A percentile compares a stretch with the other conserved stretches of the same genome.
phyloP scores from a whole-genome alignment of 1,140 invertebrate species.

The Tetranychus urticae region DNA sequence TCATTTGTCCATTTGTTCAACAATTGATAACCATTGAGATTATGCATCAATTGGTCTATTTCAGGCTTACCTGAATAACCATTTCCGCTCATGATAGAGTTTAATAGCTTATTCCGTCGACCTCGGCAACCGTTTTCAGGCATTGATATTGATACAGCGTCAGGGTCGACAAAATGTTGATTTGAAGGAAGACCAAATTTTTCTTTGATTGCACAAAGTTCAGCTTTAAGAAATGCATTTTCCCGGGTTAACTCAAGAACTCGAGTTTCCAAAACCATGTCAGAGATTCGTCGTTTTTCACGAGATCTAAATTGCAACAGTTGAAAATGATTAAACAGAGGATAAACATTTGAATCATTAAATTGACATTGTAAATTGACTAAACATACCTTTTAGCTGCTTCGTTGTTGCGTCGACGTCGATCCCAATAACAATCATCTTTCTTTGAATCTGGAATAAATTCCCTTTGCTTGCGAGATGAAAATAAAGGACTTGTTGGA shows the following conservation, averaged over 20 bases:
- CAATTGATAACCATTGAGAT: background rate
- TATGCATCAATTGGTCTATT: background rate
- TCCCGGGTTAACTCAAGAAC: slow-evolving; percentile 83
- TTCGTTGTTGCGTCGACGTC: slow-evolving; percentile 79
- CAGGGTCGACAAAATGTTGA: slow-evolving; percentile 6
- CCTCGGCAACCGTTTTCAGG: slow-evolving; percentile 6
- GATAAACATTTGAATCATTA: background rate
- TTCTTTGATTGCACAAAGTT: slow-evolving; percentile 71
- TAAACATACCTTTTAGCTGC: slow-evolving; percentile 45
- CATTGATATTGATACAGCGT: slow-evolving; percentile 3
- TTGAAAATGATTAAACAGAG: background rate
- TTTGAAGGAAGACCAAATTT: slow-evolving; percentile 40
- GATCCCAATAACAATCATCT: slow-evolving; percentile 90
- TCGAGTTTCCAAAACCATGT: slow-evolving; percentile 80
- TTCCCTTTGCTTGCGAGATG: slow-evolving; percentile 59
- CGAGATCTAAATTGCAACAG: slow-evolving; percentile 34
- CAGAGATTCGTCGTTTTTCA: slow-evolving; percentile 82
- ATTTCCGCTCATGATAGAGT: slow-evolving; percentile 1
- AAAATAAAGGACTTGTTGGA: slow-evolving; percentile 1
- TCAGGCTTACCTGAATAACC: background rate
- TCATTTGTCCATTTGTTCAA: background rate
- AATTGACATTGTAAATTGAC: background rate
- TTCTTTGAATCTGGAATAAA: slow-evolving; percentile 93
- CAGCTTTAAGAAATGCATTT: slow-evolving; percentile 73
- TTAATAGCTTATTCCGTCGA: slow-evolving; percentile 4